These are phyloP conservation scores for Capreolus pygargus DNA, from an alignment of 2,113 vertebrate species.

Conservation along the genomic window DNA sequence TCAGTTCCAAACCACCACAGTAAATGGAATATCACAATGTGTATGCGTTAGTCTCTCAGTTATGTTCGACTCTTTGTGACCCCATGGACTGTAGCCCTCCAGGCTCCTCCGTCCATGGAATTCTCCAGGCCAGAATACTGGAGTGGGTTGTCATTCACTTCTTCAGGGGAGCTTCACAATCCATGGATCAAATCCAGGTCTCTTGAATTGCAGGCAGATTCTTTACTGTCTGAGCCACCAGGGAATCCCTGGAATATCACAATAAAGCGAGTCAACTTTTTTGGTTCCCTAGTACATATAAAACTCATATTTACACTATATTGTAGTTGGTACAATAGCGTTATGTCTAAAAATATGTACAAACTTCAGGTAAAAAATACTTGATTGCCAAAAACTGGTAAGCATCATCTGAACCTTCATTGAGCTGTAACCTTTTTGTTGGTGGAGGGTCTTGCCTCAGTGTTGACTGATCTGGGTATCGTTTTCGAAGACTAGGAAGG, in stretches of 20 bases:
- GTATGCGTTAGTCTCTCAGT: too few relatives aligned
- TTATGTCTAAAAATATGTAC: not conserved
- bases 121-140: too few relatives aligned
- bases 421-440: not conserved
- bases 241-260: too few relatives aligned
- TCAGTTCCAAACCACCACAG: not conserved
- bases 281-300: not conserved
- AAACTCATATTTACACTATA: not conserved
- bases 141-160: too few relatives aligned
- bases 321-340: not conserved
- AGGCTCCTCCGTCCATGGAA: too few relatives aligned
- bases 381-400: not conserved
- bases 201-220: too few relatives aligned
- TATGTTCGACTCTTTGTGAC: too few relatives aligned
- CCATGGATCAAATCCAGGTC: too few relatives aligned
- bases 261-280: not conserved
- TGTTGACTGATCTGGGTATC: not conserved
- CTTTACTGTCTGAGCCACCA: too few relatives aligned
- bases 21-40: not conserved
- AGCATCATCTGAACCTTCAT: not conserved
- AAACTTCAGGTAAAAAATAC: not conserved
- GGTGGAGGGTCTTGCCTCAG: not conserved
- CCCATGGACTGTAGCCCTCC: too few relatives aligned
- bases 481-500: not conserved
- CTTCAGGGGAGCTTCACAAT: too few relatives aligned